phyloP scores from a whole-genome alignment of 1,140 invertebrate genomes.

The Lepeophtheirus salmonis region DNA sequence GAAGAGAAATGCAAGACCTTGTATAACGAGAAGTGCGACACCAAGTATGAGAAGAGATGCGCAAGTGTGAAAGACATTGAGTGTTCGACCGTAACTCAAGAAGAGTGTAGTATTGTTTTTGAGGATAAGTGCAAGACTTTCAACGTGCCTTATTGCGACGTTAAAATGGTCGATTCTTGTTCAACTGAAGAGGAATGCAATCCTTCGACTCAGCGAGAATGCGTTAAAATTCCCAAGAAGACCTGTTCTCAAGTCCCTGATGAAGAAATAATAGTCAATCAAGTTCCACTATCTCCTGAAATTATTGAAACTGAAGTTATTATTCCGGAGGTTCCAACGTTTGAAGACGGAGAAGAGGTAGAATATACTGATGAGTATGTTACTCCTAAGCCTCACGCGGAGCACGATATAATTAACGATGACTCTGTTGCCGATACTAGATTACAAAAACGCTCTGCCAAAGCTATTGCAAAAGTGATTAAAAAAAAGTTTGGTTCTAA shows the following conservation, averaged over 20 bases:
- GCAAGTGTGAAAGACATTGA: not conserved
- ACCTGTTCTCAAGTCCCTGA: not conserved
- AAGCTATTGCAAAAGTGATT: not conserved
- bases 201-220: not conserved
- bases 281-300: not conserved
- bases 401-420: not conserved
- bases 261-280: not conserved
- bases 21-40: slow-evolving; percentile 1
- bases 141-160: slow-evolving; percentile 5
- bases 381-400: not conserved
- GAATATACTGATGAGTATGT: not conserved
- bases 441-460: not conserved
- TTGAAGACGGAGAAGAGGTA: not conserved
- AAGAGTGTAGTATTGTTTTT: slow-evolving; percentile 1
- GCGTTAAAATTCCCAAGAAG: not conserved
- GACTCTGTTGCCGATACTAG: not conserved
- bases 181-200: not conserved
- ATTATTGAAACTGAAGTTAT: not conserved
- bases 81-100: not conserved
- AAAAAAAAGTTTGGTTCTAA: too few relatives aligned
- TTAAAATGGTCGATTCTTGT: not conserved
- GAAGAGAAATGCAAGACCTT: slow-evolving; percentile 14
- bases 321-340: not conserved
- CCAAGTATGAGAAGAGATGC: not conserved
- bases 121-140: slow-evolving; percentile 3